Base-by-base conservation (phyloP, 2,888 invertebrate species). In the Lasioglossum morio region DNA sequence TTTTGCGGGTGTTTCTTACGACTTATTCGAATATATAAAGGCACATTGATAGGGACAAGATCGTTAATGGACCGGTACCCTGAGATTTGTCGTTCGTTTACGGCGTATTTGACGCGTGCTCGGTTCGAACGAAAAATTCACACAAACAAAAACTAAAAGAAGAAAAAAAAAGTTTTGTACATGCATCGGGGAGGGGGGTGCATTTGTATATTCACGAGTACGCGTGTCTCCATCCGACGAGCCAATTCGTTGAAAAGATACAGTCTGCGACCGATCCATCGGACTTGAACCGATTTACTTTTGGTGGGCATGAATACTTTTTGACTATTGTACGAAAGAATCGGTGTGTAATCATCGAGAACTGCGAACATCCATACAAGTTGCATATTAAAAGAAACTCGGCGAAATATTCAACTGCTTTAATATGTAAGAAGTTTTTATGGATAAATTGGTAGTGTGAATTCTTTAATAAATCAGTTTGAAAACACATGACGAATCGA, bases 361-460 rank as follows among this genome's bases (percentile, higher is more conserved):
- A 63, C 30, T 63, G 63, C 63, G 63, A 30, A 63, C 63, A 63
- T 63, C 30, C 63, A 63, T 63, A 91, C 87, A 88, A 90, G 91
- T 89, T 88, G 91, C 88, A 86, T 92, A 91, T 84, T 78, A 85
- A 87, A 60, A 87, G 89, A 90, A 90, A 66, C 66, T 84, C 85
- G 88, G 89, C 88, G 92, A 89, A 91, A 92, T 91, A 92, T 92
- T 93, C 92, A 91, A 91, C 93, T 94, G 94, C 94, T 94, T 63
- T 94, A 94, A 94, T 93, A 93, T 93, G 87, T 94, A 94, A 94
- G 94, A 93, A 93, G 94, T 94, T 95, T 95, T 93, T 94, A 94
- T 94, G 93, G 91, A 94, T 94, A 94, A 94, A 94, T 93, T 94
- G 93, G 93, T 94, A 94, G 93, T 94, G 94, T 94, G 94, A 94